These are phyloP conservation scores for Cecidostiba fungosa DNA, from an alignment of 2,888 invertebrate species.

Conservation along the genomic window DNA sequence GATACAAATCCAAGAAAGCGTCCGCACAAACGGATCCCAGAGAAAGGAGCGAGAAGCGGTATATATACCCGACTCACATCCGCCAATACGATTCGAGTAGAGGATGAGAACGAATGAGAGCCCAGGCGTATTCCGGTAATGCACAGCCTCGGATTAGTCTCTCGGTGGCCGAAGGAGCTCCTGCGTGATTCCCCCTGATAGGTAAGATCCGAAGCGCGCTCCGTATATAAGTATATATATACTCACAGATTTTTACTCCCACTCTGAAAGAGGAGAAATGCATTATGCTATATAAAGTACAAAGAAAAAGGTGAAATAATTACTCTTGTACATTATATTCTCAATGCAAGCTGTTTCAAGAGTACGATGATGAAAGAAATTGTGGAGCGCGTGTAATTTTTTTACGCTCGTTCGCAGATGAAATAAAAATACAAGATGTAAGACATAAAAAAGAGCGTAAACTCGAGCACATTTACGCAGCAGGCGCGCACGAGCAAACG, in stretches of 20 bases:
- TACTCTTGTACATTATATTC: background rate
- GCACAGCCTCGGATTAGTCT: constrained; percentile 50
- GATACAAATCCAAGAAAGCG: constrained; percentile 43
- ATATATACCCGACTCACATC: background rate
- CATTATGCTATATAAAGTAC: background rate
- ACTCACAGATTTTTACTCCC: background rate
- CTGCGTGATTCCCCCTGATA: constrained; percentile 17
- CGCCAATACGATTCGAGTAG: background rate
- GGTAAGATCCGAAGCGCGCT: background rate
- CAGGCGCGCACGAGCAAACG: background rate
- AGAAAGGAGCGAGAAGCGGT: constrained; percentile 16
- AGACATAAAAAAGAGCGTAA: background rate
- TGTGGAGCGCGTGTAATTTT: background rate
- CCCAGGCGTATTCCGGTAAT: constrained; percentile 46
- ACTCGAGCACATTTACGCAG: background rate
- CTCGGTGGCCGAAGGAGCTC: background rate
- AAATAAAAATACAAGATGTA: background rate
- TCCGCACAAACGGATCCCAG: constrained; percentile 42
- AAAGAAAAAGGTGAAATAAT: background rate
- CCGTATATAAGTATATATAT: background rate
- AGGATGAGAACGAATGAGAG: constrained; percentile 24
- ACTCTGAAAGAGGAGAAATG: background rate
- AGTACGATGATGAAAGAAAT: too few relatives aligned
- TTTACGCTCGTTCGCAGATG: background rate
- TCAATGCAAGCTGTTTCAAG: background rate